Evolutionary conservation across 2,888 invertebrate species (phyloP).

Genomic region (Patella pellucida): DNA sequence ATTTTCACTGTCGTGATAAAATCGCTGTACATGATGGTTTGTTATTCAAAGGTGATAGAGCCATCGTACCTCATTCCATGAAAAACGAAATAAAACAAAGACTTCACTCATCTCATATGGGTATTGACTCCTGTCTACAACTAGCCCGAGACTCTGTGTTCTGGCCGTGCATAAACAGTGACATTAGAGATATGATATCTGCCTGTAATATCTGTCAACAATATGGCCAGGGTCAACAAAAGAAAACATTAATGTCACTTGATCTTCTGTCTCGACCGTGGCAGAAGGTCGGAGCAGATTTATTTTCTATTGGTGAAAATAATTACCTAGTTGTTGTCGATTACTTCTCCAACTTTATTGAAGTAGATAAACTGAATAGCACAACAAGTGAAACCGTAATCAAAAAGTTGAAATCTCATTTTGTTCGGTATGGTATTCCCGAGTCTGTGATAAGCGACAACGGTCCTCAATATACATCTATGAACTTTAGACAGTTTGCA

Average conservation of each 20-base stretch:
- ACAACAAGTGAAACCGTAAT: conserved; percentile 15
- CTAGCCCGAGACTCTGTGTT: too few relatives aligned
- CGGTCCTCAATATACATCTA: conserved; percentile 22
- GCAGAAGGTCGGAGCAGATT: conserved; percentile 17
- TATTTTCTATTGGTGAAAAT: conserved; percentile 13
- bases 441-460: conserved; percentile 22
- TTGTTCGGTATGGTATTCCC: conserved; percentile 27
- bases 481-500: conserved; percentile 16
- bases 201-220: too few relatives aligned
- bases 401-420: conserved; percentile 19
- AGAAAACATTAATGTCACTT: neutral
- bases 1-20: neutral
- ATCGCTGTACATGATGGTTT: neutral
- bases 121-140: too few relatives aligned
- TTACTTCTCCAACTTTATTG: conserved; percentile 19
- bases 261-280: conserved; percentile 2
- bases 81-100: neutral
- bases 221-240: too few relatives aligned
- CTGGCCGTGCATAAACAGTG: too few relatives aligned
- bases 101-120: too few relatives aligned
- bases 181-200: too few relatives aligned
- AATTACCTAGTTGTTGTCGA: conserved; percentile 21
- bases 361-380: conserved; percentile 18
- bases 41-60: neutral
- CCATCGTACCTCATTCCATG: neutral